Conservation (phyloP, 2,888 invertebrate genomes). For the Amblyjoppa fuscipennis region DNA sequence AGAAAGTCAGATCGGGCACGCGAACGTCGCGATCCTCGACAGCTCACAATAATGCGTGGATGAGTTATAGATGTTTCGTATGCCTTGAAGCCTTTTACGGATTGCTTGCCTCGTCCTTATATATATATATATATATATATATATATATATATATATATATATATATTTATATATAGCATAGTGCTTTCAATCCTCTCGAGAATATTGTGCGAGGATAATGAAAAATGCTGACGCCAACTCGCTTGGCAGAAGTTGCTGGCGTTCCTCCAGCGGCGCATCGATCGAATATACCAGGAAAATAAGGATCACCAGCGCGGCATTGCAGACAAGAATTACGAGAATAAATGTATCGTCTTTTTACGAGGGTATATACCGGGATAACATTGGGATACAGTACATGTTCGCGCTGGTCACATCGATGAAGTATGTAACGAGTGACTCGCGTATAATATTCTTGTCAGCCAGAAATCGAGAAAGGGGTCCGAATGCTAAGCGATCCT, state of each 20-base stretch:
- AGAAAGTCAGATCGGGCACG: conserved; percentile 8
- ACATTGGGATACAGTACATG: neutral
- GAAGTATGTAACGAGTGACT: neutral
- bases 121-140: neutral
- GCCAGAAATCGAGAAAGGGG: conserved; percentile 9
- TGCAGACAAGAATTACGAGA: neutral
- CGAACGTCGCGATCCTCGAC: conserved; percentile 8
- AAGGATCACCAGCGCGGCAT: neutral
- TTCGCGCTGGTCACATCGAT: neutral
- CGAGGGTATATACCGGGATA: neutral
- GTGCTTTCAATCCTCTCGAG: conserved; percentile 11
- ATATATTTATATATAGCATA: neutral
- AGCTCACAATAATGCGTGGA: conserved; percentile 11
- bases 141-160: neutral
- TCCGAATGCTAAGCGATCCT: neutral
- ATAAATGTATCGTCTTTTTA: neutral
- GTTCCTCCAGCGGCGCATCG: neutral
- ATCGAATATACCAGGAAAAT: neutral
- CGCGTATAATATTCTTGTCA: conserved; percentile 5
- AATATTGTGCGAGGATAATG: conserved; percentile 19
- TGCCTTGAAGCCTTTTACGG: conserved; percentile 25
- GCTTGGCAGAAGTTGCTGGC: neutral
- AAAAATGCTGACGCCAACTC: conserved; percentile 22
- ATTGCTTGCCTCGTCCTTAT: neutral
- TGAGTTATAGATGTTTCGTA: conserved; percentile 16